Conservation (phyloP, 2,888 invertebrate genomes). For the Thymelicus acteon region DNA sequence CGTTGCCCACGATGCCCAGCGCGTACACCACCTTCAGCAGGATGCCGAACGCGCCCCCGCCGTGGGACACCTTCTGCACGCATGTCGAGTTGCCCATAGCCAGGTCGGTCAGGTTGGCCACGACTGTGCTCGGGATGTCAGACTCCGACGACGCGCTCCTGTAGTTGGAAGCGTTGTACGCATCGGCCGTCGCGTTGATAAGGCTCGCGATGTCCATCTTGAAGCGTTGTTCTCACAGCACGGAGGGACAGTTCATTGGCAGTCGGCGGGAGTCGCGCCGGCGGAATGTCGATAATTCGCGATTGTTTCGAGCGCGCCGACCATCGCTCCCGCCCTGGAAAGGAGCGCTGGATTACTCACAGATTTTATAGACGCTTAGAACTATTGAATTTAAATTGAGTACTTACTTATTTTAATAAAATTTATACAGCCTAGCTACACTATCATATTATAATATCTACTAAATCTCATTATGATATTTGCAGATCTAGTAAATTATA, state of each 20-base stretch:
- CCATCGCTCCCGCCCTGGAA: conserved; percentile 26
- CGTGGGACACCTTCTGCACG: not conserved
- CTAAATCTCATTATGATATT: no score
- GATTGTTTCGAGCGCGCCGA: conserved; percentile 24
- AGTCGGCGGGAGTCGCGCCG: conserved; percentile 24
- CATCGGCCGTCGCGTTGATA: not conserved
- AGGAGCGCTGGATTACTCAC: conserved; percentile 22
- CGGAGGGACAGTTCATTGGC: conserved; percentile 18
- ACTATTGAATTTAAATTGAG: conserved; percentile 20
- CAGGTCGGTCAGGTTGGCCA: conserved; percentile 39
- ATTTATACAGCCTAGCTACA: no score
- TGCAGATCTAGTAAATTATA: no score
- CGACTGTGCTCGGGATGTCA: not conserved
- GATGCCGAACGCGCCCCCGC: conserved; percentile 49
- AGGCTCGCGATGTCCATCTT: conserved; percentile 10
- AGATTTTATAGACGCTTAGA: conserved; percentile 19
- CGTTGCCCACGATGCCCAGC: conserved; percentile 90
- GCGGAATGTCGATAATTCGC: conserved; percentile 37
- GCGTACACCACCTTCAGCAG: conserved; percentile 85
- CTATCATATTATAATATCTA: no score
- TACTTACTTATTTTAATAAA: not conserved
- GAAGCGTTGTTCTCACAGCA: conserved; percentile 23
- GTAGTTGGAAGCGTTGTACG: conserved; percentile 1
- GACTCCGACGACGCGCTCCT: not conserved
- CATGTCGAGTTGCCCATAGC: conserved; percentile 30